These are phyloP conservation scores for Yponomeuta cagnagella DNA, from an alignment of 2,888 invertebrate species.

Conservation along the genomic window DNA sequence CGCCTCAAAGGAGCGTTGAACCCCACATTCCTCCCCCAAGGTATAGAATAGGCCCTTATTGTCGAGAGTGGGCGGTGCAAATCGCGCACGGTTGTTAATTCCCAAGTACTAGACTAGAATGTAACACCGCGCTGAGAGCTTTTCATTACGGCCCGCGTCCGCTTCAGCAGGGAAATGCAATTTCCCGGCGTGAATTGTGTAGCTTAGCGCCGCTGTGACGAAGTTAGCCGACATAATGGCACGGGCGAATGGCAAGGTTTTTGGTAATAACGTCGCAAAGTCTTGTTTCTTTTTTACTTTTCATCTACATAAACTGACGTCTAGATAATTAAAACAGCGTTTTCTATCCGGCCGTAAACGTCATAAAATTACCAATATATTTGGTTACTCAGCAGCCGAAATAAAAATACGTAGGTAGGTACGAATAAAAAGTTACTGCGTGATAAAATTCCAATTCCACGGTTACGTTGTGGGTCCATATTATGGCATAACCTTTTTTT, in stretches of 20 bases:
- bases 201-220: neutral
- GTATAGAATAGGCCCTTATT: constrained; percentile 19
- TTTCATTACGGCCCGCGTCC: constrained; percentile 56
- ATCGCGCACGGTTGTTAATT: constrained; percentile 30
- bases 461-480: no score
- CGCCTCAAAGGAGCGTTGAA: constrained; percentile 15
- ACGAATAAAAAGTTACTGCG: neutral
- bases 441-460: neutral
- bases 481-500: neutral
- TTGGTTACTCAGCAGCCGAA: no score
- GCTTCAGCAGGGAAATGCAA: constrained; percentile 46
- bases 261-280: neutral
- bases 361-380: no score
- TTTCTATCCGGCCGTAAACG: no score
- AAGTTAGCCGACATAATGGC: constrained; percentile 6
- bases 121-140: constrained; percentile 39
- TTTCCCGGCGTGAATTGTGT: constrained; percentile 42
- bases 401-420: neutral
- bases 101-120: constrained; percentile 46
- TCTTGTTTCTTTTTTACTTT: constrained; percentile 12
- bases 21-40: constrained; percentile 22
- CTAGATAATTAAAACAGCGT: no score
- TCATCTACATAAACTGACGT: no score
- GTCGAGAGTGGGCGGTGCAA: neutral
- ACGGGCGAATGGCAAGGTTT: neutral